Conservation (phyloP, 2,888 invertebrate species). For the Acleris literana region DNA sequence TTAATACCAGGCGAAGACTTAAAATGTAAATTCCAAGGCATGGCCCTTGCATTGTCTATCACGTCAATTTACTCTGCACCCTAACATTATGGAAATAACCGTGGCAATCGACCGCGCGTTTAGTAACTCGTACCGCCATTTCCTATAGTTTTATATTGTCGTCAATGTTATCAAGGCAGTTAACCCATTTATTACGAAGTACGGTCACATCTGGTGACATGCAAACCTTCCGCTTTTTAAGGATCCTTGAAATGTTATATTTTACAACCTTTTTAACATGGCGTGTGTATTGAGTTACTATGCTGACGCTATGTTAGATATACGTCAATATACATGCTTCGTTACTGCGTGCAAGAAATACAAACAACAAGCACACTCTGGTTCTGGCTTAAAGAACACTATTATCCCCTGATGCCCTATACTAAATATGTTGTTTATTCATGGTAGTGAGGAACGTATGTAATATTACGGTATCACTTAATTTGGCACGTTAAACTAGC, state of each 20-base stretch:
- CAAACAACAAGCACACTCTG: too few relatives aligned
- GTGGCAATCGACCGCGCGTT: not conserved
- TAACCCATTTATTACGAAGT: conserved; percentile 34
- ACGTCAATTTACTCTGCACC: not conserved
- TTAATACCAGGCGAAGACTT: conserved; percentile 17
- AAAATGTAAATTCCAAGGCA: conserved; percentile 13
- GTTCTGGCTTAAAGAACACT: too few relatives aligned
- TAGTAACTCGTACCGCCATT: conserved; percentile 7
- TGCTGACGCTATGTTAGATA: too few relatives aligned
- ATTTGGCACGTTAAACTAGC: conserved; percentile 18
- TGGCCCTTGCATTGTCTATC: conserved; percentile 12
- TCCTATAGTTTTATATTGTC: conserved; percentile 32
- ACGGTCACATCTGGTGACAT: conserved; percentile 34
- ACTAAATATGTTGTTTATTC: too few relatives aligned
- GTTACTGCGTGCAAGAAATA: too few relatives aligned
- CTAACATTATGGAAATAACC: conserved; percentile 6
- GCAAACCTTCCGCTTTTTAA: conserved; percentile 24
- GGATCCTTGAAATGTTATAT: not conserved
- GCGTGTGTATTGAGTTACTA: too few relatives aligned
- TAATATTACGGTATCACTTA: conserved; percentile 22
- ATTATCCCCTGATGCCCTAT: too few relatives aligned
- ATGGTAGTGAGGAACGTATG: not conserved
- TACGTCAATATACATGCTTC: too few relatives aligned
- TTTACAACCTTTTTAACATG: not conserved
- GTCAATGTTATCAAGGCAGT: conserved; percentile 34